Conservation (phyloP, 92 coral and sea anemone species). For the Isaurus tuberculatus region DNA sequence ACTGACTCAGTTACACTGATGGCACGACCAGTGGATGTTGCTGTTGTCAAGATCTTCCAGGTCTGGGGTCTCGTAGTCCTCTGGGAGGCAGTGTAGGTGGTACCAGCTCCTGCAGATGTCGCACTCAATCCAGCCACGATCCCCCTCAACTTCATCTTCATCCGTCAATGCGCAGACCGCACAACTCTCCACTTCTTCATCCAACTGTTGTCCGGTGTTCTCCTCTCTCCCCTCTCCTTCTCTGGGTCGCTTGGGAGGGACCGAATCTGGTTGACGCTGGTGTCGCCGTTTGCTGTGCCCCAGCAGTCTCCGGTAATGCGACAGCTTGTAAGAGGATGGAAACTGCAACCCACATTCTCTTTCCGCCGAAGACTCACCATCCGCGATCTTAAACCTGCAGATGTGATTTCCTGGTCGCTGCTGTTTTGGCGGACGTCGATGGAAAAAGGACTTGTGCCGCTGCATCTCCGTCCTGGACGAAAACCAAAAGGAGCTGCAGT, state of each 20-base stretch:
- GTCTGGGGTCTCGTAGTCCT: slow-evolving; percentile 32
- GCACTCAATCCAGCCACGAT: slow-evolving; percentile 41
- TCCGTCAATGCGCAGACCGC: slow-evolving; percentile 24
- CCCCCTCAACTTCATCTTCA: slow-evolving; percentile 30
- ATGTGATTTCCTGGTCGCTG: neutral
- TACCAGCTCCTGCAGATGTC: slow-evolving; percentile 33
- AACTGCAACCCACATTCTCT: slow-evolving; percentile 21
- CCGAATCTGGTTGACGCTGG: slow-evolving; percentile 11
- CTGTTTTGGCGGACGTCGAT: slow-evolving; percentile 25
- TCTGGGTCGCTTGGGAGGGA: slow-evolving; percentile 25
- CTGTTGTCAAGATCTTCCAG: slow-evolving; percentile 16
- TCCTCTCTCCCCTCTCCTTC: slow-evolving; percentile 12
- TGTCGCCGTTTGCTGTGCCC: slow-evolving; percentile 33
- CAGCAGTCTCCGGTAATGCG: neutral
- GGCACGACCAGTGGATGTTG: slow-evolving; percentile 39
- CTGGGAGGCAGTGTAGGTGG: slow-evolving; percentile 41
- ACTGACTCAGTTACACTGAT: slow-evolving; percentile 39
- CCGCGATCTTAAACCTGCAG: slow-evolving; percentile 40
- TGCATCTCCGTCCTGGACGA: slow-evolving; percentile 19
- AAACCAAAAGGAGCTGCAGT: slow-evolving; percentile 26
- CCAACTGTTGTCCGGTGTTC: neutral
- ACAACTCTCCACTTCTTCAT: slow-evolving; percentile 36
- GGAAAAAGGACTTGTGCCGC: slow-evolving; percentile 24
- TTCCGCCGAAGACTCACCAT: slow-evolving; percentile 5
- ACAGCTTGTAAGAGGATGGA: slow-evolving; percentile 16